These are phyloP conservation scores for Hemaris fuciformis DNA, from an alignment of 2,888 invertebrate species.

Conservation along the genomic window DNA sequence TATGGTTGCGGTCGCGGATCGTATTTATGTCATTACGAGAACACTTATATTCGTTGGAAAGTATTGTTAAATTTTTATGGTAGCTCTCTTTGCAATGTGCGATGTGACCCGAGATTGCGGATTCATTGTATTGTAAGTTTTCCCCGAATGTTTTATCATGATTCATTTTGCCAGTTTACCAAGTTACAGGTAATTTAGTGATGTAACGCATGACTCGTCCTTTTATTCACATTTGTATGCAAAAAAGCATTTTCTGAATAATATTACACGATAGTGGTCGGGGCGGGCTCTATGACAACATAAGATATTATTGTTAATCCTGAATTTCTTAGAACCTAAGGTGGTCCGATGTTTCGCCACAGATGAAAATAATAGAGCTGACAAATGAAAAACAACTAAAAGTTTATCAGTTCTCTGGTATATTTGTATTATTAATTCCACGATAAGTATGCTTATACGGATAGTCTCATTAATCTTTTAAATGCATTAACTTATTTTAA, in stretches of 20 bases:
- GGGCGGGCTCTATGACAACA: slow-evolving; percentile 29
- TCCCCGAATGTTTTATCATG: slow-evolving; percentile 16
- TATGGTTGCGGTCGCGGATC: slow-evolving; percentile 16
- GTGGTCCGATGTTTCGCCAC: slow-evolving; percentile 15
- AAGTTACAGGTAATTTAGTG: slow-evolving; percentile 14
- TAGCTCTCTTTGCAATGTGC: slow-evolving; percentile 33
- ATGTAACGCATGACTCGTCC: slow-evolving; percentile 11
- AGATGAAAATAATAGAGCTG: slow-evolving; percentile 9
- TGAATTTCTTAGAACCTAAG: slow-evolving; percentile 36
- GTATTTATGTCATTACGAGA: slow-evolving; percentile 15
- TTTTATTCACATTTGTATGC: slow-evolving; percentile 17
- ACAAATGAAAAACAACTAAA: not conserved
- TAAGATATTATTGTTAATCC: slow-evolving; percentile 21
- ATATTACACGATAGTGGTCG: slow-evolving; percentile 21
- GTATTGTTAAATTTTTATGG: slow-evolving; percentile 22
- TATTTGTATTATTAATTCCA: not conserved
- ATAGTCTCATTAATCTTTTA: not conserved
- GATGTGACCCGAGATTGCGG: slow-evolving; percentile 44
- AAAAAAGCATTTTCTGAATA: slow-evolving; percentile 17
- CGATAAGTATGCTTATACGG: not conserved
- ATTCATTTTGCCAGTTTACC: slow-evolving; percentile 7
- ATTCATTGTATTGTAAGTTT: slow-evolving; percentile 39
- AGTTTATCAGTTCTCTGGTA: not conserved
- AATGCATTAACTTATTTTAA: not conserved
- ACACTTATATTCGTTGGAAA: slow-evolving; percentile 14